phyloP scores from a whole-genome alignment of 2,113 vertebrate species.

The Sinocyclocheilus anshuiensis region DNA sequence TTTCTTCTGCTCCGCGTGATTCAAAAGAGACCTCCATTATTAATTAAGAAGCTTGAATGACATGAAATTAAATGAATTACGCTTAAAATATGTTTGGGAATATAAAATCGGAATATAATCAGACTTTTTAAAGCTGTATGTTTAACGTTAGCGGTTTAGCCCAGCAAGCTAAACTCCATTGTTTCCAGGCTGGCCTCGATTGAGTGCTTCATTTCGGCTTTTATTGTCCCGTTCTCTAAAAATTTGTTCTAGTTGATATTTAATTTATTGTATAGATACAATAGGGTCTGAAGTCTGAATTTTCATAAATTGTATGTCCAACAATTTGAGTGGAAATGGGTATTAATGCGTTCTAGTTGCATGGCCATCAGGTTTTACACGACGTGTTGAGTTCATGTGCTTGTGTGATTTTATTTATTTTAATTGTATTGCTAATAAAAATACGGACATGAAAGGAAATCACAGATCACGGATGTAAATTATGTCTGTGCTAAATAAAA shows the following conservation, averaged over 20 bases:
- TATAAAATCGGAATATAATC: neutral
- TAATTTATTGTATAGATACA: neutral
- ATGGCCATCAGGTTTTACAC: too few relatives aligned
- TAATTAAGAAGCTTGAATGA: neutral
- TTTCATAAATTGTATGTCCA: neutral
- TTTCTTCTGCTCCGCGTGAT: neutral
- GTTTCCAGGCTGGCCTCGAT: neutral
- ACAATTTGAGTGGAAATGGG: too few relatives aligned
- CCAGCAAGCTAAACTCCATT: neutral
- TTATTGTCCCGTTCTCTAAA: neutral
- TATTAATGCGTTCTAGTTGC: too few relatives aligned
- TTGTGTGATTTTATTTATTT: too few relatives aligned
- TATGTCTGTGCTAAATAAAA: too few relatives aligned
- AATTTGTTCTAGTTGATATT: neutral
- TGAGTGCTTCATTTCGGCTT: neutral
- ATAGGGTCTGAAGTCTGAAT: neutral
- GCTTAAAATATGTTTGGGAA: neutral
- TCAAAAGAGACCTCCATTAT: neutral
- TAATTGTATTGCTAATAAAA: too few relatives aligned
- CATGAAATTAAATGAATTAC: neutral
- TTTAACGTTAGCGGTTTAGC: neutral
- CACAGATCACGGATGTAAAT: too few relatives aligned
- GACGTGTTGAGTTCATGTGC: too few relatives aligned
- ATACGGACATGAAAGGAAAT: too few relatives aligned
- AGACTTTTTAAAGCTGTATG: neutral